These are phyloP conservation scores for Tyrannus savana DNA, from an alignment of 2,113 vertebrate genomes.

Conservation along the genomic window DNA sequence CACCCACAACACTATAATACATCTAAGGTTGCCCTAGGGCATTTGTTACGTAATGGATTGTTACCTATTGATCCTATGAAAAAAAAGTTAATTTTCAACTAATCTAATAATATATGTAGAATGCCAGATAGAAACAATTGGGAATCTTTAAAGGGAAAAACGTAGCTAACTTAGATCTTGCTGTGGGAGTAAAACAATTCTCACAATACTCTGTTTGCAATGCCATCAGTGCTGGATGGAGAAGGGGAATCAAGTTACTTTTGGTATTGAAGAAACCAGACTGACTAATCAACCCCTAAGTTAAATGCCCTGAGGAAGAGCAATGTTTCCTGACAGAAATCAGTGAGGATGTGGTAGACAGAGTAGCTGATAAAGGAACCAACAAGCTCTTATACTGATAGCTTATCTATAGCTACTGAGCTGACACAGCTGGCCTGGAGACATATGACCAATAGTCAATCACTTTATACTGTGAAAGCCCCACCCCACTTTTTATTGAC, in stretches of 20 bases:
- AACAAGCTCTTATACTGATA: background rate
- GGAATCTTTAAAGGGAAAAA: background rate
- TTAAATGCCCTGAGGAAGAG: background rate
- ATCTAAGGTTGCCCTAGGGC: background rate
- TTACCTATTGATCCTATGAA: background rate
- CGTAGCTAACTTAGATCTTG: background rate
- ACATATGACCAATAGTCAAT: rapidly evolving
- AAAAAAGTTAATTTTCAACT: background rate
- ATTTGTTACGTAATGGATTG: background rate
- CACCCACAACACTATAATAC: background rate
- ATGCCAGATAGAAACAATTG: background rate
- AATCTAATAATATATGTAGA: background rate
- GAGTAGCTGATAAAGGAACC: background rate
- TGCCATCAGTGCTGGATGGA: background rate
- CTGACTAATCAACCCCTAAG: background rate
- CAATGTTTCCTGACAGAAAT: background rate
- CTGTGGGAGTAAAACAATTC: background rate
- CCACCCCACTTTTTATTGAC: background rate
- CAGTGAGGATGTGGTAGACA: background rate
- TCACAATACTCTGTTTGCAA: background rate
- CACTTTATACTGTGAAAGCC: background rate
- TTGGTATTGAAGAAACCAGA: background rate
- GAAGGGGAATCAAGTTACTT: background rate
- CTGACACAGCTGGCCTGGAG: background rate
- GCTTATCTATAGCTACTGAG: background rate